phyloP scores from a whole-genome alignment of 1,140 invertebrate species.

The Laupala kohalensis region DNA sequence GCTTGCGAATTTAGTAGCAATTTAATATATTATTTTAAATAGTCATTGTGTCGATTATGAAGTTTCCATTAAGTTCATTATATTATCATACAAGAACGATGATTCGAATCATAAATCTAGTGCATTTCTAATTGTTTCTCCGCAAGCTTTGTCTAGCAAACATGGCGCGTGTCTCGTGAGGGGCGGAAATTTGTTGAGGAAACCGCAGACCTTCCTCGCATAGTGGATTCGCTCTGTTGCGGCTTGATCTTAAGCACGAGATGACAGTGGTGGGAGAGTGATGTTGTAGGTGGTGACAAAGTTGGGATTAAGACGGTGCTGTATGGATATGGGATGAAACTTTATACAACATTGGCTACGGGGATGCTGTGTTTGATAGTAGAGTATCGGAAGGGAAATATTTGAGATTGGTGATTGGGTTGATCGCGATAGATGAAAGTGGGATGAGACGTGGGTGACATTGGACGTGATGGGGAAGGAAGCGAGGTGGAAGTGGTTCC shows the following conservation, averaged over 20 bases:
- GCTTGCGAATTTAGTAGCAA: too few relatives aligned
- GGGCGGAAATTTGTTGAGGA: not conserved
- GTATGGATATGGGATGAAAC: not conserved
- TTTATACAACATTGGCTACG: not conserved
- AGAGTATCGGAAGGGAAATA: not conserved
- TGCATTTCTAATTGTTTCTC: not conserved
- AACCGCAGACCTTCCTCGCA: not conserved
- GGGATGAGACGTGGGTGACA: too few relatives aligned
- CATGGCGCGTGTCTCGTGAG: not conserved
- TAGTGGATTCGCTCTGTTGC: not conserved
- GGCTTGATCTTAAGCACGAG: too few relatives aligned
- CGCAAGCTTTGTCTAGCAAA: not conserved
- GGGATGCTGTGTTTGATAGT: not conserved
- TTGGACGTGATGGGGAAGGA: not conserved
- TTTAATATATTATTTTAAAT: too few relatives aligned
- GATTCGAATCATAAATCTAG: not conserved
- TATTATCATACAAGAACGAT: not conserved
- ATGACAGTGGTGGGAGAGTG: not conserved
- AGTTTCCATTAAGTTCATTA: too few relatives aligned
- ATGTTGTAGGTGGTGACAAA: not conserved
- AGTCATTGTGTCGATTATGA: too few relatives aligned
- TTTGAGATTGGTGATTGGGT: too few relatives aligned
- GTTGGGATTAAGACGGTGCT: not conserved
- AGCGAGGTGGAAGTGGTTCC: not conserved
- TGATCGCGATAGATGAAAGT: not conserved